These are phyloP conservation scores for Herminia tarsipennalis DNA, from an alignment of 2,888 invertebrate genomes.

Conservation along the genomic window DNA sequence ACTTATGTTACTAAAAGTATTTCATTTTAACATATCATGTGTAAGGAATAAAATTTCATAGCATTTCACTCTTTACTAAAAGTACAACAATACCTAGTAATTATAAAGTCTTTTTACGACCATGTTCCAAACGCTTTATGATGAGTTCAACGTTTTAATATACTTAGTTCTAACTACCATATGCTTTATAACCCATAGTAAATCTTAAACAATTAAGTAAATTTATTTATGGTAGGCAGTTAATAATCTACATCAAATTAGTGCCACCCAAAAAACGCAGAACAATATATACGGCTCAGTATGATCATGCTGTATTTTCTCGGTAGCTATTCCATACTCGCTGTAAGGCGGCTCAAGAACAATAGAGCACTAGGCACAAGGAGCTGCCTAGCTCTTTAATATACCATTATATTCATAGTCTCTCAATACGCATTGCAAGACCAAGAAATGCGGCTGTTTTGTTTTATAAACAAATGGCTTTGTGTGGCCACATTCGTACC, in stretches of 20 bases:
- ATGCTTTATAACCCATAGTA: slow-evolving; percentile 5
- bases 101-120: no score
- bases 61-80: no score
- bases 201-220: slow-evolving; percentile 9
- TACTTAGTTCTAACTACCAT: background rate
- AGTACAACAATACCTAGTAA: no score
- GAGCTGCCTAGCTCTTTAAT: slow-evolving; percentile 53
- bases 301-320: slow-evolving; percentile 39
- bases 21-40: background rate
- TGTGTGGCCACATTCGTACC: slow-evolving; percentile 62
- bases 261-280: slow-evolving; percentile 13
- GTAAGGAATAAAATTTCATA: background rate
- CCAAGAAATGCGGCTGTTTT: slow-evolving; percentile 64
- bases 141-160: slow-evolving; percentile 2
- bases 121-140: slow-evolving; percentile 2
- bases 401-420: slow-evolving; percentile 67
- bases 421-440: slow-evolving; percentile 61
- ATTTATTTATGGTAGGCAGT: background rate
- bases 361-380: slow-evolving; percentile 46
- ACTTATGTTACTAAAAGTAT: background rate
- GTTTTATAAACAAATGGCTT: slow-evolving; percentile 82
- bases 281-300: slow-evolving; percentile 25
- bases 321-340: slow-evolving; percentile 30
- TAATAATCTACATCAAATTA: slow-evolving; percentile 4
- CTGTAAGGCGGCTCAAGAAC: slow-evolving; percentile 35